Percentiles rank a stretch among this genome's conserved stretches.
These are phyloP conservation scores for Chinchilla lanigera DNA, from an alignment of 2,113 vertebrate genomes.

Conservation along the genomic window DNA sequence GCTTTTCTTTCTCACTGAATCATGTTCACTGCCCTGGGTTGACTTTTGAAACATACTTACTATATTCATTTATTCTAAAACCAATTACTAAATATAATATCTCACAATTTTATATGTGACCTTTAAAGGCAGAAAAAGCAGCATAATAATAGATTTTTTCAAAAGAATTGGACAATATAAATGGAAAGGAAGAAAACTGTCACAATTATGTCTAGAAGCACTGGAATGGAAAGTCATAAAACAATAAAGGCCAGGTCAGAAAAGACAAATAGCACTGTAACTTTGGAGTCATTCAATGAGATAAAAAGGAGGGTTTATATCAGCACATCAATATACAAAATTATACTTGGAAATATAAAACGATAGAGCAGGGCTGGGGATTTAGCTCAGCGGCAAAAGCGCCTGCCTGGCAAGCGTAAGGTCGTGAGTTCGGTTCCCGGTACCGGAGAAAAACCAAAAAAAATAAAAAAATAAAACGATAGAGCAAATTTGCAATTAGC, in stretches of 20 bases:
- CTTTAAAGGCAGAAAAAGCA: not conserved
- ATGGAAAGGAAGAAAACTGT: constrained; percentile 37
- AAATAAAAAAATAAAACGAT: not conserved
- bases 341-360: not conserved
- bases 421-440: too few relatives aligned
- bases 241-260: not conserved
- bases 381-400: too few relatives aligned
- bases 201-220: constrained; percentile 23
- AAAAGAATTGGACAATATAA: constrained; percentile 27
- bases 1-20: not conserved
- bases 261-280: constrained; percentile 22
- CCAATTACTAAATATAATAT: not conserved
- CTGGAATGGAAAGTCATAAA: constrained; percentile 19
- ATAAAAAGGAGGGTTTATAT: not conserved
- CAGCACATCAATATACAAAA: not conserved
- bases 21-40: not conserved
- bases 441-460: too few relatives aligned
- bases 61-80: not conserved
- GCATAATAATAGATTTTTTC: not conserved
- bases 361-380: not conserved
- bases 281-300: not conserved
- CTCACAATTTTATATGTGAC: constrained; percentile 29
- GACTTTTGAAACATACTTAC: constrained; percentile 7
- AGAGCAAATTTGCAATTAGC: not conserved
- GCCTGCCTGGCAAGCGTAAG: too few relatives aligned